Evolutionary conservation across 2,888 invertebrate species (phyloP), one percentile per base, ranked within the genome.

Genomic region (Cataglyphis altisquamis): DNA sequence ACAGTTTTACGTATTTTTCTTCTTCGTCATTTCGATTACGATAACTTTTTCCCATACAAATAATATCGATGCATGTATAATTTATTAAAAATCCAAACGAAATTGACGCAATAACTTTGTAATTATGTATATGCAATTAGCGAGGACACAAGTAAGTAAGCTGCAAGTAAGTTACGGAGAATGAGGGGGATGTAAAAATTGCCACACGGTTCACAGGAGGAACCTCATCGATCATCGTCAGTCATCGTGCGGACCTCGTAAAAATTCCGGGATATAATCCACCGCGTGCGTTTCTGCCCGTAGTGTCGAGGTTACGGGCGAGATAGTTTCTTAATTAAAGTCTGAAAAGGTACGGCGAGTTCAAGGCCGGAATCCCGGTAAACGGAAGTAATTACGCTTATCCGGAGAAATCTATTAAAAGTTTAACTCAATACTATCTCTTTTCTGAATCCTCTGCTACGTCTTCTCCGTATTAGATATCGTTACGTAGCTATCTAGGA

Each of bases 171-270:
- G 64, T 55, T 55, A 55, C 66, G 74, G 25, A 60, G 77, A 39
- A 67, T 32, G 72, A 36, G 66, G 60, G 80, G 77, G 73, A 82
- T 62, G 84, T 86, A 88, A 88, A 90, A 90, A 83, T 86, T 60
- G 84, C 80, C 82, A 85, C 84, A 82, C 84, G 75, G 88, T 84
- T 82, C 82, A 83, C 60, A 12, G 63, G 63, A 48, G 83, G 84
- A 57, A 52, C 86, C 90, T 91, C 93, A 93, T 93, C 92, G 92
- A 93, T 93, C 93, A 93, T 93, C 92, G 92, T 93, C 93, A 92
- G 90, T 92, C 90, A 90, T 89, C 90, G 87, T 39, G 67, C 45
- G 68, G 73, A 60, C 64, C 84, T 86, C 73, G 89, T 87, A 90
- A 90, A 92, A 90, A 90, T 90, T 88, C 83, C 57, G 41, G 81